phyloP scores from a whole-genome alignment of 2,113 vertebrate genomes.

The Apodemus speciosus region DNA sequence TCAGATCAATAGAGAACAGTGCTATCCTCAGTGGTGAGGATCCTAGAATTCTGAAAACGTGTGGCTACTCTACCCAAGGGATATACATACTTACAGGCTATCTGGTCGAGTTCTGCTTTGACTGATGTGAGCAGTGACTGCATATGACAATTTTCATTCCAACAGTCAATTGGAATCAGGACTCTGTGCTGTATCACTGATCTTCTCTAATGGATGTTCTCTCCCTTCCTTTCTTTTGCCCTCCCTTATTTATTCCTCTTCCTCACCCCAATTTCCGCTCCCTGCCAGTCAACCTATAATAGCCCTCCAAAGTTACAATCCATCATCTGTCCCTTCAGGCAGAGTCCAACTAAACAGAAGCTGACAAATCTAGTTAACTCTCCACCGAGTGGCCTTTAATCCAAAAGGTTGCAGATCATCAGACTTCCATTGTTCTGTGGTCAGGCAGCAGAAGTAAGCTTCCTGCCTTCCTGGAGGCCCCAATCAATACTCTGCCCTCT shows the following conservation, averaged over 20 bases:
- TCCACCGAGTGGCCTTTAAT: slow-evolving; percentile 65
- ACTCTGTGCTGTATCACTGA: not conserved
- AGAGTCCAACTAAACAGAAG: slow-evolving; percentile 47
- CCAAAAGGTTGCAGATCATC: slow-evolving; percentile 6
- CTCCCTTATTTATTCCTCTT: not conserved
- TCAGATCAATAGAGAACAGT: not conserved
- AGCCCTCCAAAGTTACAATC: slow-evolving; percentile 6
- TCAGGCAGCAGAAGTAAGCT: slow-evolving; percentile 47
- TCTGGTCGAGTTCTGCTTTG: not conserved
- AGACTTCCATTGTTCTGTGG: slow-evolving; percentile 64
- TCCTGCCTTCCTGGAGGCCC: slow-evolving; percentile 67
- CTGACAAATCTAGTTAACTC: slow-evolving; percentile 72
- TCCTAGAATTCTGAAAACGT: not conserved
- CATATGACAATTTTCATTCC: not conserved
- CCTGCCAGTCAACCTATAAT: not conserved
- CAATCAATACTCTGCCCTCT: slow-evolving; percentile 70
- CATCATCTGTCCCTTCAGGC: slow-evolving; percentile 37
- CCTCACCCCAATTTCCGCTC: not conserved
- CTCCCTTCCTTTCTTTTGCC: not conserved
- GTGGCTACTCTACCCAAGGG: not conserved
- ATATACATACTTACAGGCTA: not conserved
- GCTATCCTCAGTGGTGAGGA: not conserved
- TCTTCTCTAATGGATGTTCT: not conserved
- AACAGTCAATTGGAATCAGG: not conserved
- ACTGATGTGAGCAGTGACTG: not conserved